Evolutionary conservation across 2,113 vertebrate genomes (phyloP), one percentile per base, ranked within the genome.

Genomic region (mouse (Mus musculus)): DNA sequence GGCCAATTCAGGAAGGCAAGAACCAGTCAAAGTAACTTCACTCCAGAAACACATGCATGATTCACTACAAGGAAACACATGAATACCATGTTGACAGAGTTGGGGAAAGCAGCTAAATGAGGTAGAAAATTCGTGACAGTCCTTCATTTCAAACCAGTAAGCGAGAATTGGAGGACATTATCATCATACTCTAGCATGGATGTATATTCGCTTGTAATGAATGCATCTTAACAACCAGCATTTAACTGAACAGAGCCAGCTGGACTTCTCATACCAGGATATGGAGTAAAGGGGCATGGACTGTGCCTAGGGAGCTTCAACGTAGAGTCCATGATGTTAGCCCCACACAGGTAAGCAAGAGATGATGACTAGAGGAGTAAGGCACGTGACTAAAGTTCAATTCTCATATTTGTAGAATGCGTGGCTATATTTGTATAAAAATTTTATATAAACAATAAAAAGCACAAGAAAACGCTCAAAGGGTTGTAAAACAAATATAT

Each of bases 21-120:
- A 46, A 49, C 76, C 33, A 49, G 24, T 26, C 82, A n/a, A 42
- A 97, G 78, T 33, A 63, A 88, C 7, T 52, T 61, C 71, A 85
- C 78, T 78, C 24, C 36, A 88, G 76, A 96, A 94, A 90, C 46
- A 26, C 28, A 91, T 69, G 46, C 63, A 24, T 13, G 46, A 73
- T 33, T 84, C 19, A 73, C 28, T 2, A 65, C 9, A 19, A 91
- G 63, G 54, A 82, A 87, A 82, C 19, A 86, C 0, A 54, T 0
- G 39, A 33, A 39, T 30, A 56, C 33, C 2, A 1, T 46, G 9
- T 13, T n/a, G 78, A 13, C 2, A 72, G 67, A 87, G 61, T 33
- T 39, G 26, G 28, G 46, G 69, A 26, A 78, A 71, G 13, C 3
- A 36, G 24, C 22, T 46, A 59, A 90, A 6, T 7, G 30, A 65